Conservation (phyloP, 2,888 invertebrate species). For the Bombylius discolor region DNA sequence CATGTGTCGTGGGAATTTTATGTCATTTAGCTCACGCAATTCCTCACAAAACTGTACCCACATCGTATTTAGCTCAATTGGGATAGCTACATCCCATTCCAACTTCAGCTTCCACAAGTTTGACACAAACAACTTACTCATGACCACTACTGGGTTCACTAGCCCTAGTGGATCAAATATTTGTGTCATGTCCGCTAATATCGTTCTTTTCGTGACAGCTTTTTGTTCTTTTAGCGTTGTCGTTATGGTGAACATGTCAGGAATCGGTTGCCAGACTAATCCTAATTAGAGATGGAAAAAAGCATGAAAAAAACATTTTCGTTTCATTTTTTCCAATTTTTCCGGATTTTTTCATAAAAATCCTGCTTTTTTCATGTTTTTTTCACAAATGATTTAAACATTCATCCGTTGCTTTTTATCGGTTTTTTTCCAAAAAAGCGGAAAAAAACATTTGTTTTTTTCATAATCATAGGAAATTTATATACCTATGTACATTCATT, state of each 20-base stretch:
- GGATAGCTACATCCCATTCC: background rate
- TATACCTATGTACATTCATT: too few relatives aligned
- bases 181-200: slow-evolving; percentile 4
- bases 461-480: too few relatives aligned
- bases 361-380: too few relatives aligned
- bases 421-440: too few relatives aligned
- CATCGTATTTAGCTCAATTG: background rate
- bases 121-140: background rate
- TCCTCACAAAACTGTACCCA: background rate
- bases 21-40: background rate
- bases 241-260: slow-evolving; percentile 6
- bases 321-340: too few relatives aligned
- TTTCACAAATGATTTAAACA: too few relatives aligned
- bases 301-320: too few relatives aligned
- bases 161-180: slow-evolving; percentile 3
- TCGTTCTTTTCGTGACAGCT: slow-evolving; percentile 6
- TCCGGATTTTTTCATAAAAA: too few relatives aligned
- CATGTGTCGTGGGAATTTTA: background rate
- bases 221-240: background rate
- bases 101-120: background rate
- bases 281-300: too few relatives aligned
- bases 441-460: too few relatives aligned
- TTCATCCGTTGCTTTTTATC: too few relatives aligned
- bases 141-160: slow-evolving; percentile 8
- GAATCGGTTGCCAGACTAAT: slow-evolving; percentile 7